phyloP scores from a whole-genome alignment of 2,888 invertebrate species.

The Trachelus stipa region DNA sequence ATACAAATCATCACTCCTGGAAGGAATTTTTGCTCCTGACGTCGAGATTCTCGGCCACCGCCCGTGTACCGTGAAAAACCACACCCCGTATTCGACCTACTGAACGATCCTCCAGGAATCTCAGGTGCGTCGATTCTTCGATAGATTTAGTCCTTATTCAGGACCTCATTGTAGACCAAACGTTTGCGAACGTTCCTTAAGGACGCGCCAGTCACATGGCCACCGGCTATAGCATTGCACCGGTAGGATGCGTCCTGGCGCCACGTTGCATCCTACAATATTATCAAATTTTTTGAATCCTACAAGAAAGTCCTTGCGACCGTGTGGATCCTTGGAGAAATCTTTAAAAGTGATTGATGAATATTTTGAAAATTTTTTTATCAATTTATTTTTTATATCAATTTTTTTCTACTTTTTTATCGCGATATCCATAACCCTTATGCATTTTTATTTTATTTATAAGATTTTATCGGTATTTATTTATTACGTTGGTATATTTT shows the following conservation, averaged over 20 bases:
- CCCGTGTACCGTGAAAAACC: conserved; percentile 44
- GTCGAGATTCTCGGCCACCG: conserved; percentile 46
- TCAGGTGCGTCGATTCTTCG: background rate
- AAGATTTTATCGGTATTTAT: background rate
- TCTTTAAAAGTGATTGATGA: background rate
- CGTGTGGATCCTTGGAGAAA: background rate
- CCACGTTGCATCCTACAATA: background rate
- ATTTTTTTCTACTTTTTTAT: background rate
- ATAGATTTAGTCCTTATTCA: background rate
- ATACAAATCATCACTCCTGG: conserved; percentile 18
- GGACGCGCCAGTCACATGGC: background rate
- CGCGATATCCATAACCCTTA: too few species aligned
- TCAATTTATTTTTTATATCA: background rate
- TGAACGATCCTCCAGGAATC: background rate
- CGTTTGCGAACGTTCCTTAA: background rate
- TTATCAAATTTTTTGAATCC: background rate
- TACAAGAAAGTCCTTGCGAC: background rate
- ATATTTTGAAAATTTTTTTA: too few species aligned
- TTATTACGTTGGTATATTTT: background rate
- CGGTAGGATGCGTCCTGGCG: background rate
- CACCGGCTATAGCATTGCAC: background rate
- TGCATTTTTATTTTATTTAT: background rate
- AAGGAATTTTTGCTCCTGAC: conserved; percentile 45
- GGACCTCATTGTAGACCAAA: background rate
- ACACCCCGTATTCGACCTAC: conserved; percentile 39